Percentiles rank a stretch among this genome's conserved stretches.
phyloP scores from a whole-genome alignment of 2,113 vertebrate species.

The pig (Sus scrofa) region T2T-Sscrofa CM000826.6:114340001-114340500 shows the following conservation, averaged over 20 bases:
- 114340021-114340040: not conserved
- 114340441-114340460: not conserved
- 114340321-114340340: not conserved
- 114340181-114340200: not conserved
- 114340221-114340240: not conserved
- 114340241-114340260: not conserved
- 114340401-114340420: not conserved
- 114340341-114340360: not conserved
- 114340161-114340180: rapidly evolving
- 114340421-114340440: not conserved
- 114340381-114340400: not conserved
- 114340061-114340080: not conserved
- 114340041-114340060: not conserved
- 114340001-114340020: not conserved
- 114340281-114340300: not conserved
- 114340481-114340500: not conserved
- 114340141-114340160: not conserved
- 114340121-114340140: not conserved
- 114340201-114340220: not conserved
- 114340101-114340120: not conserved
- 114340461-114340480: not conserved
- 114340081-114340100: not conserved
- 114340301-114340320: not conserved
- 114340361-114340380: not conserved
- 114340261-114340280: not conserved